Evolutionary conservation across 2,888 invertebrate species (phyloP), one percentile per base, ranked within the genome.

Genomic region (Mesorhabditis belari): DNA sequence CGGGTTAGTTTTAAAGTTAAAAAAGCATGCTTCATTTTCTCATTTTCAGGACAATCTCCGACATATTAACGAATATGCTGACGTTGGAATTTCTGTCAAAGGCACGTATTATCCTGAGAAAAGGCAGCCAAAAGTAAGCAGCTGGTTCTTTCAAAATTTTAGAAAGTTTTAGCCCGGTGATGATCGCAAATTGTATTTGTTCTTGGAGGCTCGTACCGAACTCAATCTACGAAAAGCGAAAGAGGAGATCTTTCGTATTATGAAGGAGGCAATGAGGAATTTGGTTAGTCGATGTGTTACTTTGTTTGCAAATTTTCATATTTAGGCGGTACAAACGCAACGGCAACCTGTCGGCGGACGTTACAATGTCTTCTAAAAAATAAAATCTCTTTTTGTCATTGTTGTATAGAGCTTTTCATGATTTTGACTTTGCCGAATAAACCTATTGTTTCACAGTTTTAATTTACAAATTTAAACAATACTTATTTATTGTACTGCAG

Each of bases 191-290:
- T 85, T 99, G 0, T 98, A 95, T 83, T 86, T 99, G 70, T 94
- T 95, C n/a, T 94, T 98, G 75, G 96, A 99, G 82, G 94, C 95
- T 76, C 93, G 94, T 3, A 92, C 91, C 77, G 96, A 98, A 81
- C 86, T 95, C 67, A 92, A 95, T 1, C 91, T 95, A 12, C 90
- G 91, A 58, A 92, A 92, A 82, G 95, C 95, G 1, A 93, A 93
- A 83, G 90, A 91, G 3, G 98, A 99, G 84, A 94, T 99, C 59
- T 92, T 94, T 0, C 87, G 98, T 27, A 87, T 99, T 59, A 94
- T 99, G 81, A 96, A 96, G 82, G 98, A 99, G 83, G 96, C 98
- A 81, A 86, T 99, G 59, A 87, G 95, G 53, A 91, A 94, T 83
- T 84, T 96, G 69, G 83, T 76, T 6, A 61, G 67, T 58, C 35